These are phyloP conservation scores for Sinocyclocheilus anophthalmus DNA, from an alignment of 2,113 vertebrate species.

Conservation along the genomic window DNA sequence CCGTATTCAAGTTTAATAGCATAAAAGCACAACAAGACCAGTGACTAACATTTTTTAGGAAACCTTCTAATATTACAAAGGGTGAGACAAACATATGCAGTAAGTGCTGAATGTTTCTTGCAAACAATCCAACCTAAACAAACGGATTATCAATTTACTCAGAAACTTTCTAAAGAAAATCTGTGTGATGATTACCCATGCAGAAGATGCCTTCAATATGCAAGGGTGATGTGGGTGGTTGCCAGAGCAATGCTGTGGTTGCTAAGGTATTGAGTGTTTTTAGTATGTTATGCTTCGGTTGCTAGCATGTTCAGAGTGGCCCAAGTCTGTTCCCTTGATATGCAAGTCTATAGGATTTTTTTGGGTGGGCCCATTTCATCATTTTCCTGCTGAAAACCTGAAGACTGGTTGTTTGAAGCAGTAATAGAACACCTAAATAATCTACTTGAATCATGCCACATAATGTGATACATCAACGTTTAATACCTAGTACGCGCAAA, in stretches of 20 bases:
- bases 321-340: background rate
- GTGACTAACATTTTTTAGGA: slow-evolving; percentile 20
- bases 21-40: background rate
- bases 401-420: background rate
- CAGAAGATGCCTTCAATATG: background rate
- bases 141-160: background rate
- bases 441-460: background rate
- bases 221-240: background rate
- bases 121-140: background rate
- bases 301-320: background rate
- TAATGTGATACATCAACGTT: background rate
- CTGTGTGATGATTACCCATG: background rate
- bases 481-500: background rate
- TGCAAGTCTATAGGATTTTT: background rate
- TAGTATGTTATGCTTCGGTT: background rate
- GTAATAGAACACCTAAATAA: background rate
- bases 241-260: background rate
- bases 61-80: slow-evolving; percentile 2
- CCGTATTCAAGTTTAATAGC: slow-evolving; percentile 31
- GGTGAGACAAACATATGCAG: background rate
- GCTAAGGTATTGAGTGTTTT: background rate
- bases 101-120: background rate
- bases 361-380: background rate
- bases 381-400: background rate
- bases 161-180: background rate